These are phyloP conservation scores for Dorcus parallelipipedus DNA, from an alignment of 2,888 invertebrate genomes.

Conservation along the genomic window DNA sequence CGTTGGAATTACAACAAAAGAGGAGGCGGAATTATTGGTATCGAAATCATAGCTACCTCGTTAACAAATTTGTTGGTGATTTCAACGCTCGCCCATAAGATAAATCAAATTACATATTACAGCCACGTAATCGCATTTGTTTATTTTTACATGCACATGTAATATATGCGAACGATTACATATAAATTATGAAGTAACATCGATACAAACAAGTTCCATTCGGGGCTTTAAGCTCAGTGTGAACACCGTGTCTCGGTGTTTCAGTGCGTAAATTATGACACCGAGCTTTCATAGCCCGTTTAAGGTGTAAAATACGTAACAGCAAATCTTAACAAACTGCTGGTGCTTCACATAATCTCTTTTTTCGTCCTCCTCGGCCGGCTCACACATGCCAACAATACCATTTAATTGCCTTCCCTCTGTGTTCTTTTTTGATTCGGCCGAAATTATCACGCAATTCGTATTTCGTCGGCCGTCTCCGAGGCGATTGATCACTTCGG, in stretches of 20 bases:
- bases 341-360: no score
- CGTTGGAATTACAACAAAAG: background rate
- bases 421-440: no score
- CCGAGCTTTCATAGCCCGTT: background rate
- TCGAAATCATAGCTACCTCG: background rate
- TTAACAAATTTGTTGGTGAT: background rate
- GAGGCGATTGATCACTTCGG: background rate
- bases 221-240: background rate
- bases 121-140: no score
- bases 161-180: slow-evolving; percentile 4
- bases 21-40: no score
- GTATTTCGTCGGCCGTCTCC: background rate
- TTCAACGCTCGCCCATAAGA: background rate
- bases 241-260: background rate
- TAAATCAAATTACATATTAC: no score
- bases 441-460: no score
- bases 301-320: background rate
- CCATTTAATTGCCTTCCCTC: background rate
- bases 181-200: slow-evolving; percentile 15
- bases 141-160: no score
- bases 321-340: background rate
- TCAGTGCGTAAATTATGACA: background rate
- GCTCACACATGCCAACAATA: background rate
- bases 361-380: background rate
- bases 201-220: slow-evolving; percentile 1